A percentile compares a stretch with the other conserved stretches of the same genome.
Conservation (phyloP, 2,113 vertebrate species). For the Alligator sinensis region DNA sequence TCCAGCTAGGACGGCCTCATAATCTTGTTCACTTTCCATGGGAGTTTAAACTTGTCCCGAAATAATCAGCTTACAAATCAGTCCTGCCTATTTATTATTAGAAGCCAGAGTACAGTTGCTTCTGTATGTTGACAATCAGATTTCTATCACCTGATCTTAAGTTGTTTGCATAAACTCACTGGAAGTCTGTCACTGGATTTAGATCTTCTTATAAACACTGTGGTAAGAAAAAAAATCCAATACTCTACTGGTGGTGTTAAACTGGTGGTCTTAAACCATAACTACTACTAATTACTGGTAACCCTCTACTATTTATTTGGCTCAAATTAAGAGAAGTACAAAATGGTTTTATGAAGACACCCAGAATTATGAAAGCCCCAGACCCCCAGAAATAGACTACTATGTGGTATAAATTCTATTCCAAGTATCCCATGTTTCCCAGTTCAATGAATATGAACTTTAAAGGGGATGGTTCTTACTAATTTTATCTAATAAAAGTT, state of each 20-base stretch:
- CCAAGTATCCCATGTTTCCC: neutral
- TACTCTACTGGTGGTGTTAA: too few relatives aligned
- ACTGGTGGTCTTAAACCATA: neutral
- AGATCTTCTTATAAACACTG: neutral
- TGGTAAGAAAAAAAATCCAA: neutral
- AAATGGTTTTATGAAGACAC: neutral
- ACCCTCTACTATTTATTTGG: neutral
- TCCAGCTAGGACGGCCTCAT: neutral
- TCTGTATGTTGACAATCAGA: neutral
- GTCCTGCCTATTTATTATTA: constrained; percentile 4
- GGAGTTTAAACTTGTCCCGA: neutral
- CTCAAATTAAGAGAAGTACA: neutral
- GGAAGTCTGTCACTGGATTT: neutral
- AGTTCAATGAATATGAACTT: neutral
- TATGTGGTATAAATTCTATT: neutral
- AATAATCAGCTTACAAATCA: neutral
- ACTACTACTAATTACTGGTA: neutral
- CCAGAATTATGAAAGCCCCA: neutral
- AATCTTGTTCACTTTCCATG: neutral
- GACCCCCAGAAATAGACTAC: too few relatives aligned
- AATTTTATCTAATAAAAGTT: neutral
- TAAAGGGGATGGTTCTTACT: neutral
- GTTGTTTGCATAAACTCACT: neutral
- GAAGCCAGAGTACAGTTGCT: neutral
- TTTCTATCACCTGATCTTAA: neutral